phyloP scores from a whole-genome alignment of 2,113 vertebrate genomes.

The Cercocebus atys region DNA sequence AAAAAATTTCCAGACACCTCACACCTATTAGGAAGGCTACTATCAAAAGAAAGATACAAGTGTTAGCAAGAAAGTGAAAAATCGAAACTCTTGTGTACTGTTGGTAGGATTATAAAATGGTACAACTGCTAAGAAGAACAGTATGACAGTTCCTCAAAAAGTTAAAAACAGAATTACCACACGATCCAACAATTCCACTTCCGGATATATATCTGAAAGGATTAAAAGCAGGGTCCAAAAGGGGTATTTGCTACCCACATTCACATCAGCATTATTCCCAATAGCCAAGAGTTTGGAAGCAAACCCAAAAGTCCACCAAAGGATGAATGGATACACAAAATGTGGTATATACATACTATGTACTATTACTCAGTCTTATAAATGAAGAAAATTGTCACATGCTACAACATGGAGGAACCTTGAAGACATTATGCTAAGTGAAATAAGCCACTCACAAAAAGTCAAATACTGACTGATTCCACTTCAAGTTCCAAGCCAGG shows the following conservation, averaged over 20 bases:
- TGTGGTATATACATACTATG: background rate
- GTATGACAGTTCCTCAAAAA: background rate
- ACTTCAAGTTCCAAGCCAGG: background rate
- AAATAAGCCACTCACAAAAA: background rate
- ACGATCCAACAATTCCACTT: background rate
- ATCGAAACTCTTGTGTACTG: background rate
- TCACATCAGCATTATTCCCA: background rate
- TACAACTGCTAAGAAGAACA: background rate
- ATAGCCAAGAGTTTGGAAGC: background rate
- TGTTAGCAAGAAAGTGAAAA: background rate
- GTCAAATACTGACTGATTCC: background rate
- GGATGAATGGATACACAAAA: background rate
- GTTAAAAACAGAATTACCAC: background rate
- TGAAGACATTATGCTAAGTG: background rate
- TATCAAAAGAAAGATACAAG: background rate
- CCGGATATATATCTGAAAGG: background rate
- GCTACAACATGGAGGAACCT: background rate
- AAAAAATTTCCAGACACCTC: background rate
- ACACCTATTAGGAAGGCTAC: background rate
- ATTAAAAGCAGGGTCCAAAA: background rate
- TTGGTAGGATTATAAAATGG: background rate
- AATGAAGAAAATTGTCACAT: background rate
- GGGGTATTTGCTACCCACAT: background rate
- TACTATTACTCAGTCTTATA: background rate
- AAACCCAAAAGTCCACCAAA: background rate